Evolutionary conservation across 2,797 vertebrate species (phyloP).

Genomic region (Poeciliopsis turneri): DNA sequence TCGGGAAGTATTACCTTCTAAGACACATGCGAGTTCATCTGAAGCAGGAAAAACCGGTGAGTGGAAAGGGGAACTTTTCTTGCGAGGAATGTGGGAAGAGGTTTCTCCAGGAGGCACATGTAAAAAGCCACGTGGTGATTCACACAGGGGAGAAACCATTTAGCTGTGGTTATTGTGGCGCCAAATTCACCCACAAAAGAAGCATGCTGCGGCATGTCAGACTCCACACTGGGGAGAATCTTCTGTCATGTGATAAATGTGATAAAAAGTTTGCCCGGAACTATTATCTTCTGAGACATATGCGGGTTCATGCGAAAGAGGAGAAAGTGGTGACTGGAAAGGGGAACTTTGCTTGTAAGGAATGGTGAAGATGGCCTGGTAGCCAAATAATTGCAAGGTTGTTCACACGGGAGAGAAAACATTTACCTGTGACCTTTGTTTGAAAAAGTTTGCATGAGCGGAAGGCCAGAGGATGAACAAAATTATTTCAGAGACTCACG

Average conservation of each 20-base stretch:
- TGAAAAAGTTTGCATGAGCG: neutral
- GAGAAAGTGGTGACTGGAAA: neutral
- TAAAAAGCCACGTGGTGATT: neutral
- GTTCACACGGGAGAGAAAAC: neutral
- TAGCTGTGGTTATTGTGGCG: neutral
- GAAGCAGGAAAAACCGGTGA: neutral
- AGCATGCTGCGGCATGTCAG: neutral
- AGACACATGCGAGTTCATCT: neutral
- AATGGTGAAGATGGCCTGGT: neutral
- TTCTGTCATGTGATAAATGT: neutral
- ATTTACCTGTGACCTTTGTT: neutral
- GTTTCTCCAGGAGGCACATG: neutral
- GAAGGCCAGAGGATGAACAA: neutral
- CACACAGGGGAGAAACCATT: neutral
- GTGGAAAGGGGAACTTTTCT: neutral
- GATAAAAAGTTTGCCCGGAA: neutral
- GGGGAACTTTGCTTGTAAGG: neutral
- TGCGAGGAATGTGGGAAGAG: slow-evolving; percentile 1
- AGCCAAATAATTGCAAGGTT: neutral
- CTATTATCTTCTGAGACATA: neutral
- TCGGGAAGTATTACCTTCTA: neutral
- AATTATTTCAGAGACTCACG: neutral
- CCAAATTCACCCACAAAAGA: neutral
- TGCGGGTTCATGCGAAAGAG: neutral
- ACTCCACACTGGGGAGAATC: slow-evolving; percentile 8